Conservation (phyloP, 2,113 vertebrate species). For the Noctilio leporinus region DNA sequence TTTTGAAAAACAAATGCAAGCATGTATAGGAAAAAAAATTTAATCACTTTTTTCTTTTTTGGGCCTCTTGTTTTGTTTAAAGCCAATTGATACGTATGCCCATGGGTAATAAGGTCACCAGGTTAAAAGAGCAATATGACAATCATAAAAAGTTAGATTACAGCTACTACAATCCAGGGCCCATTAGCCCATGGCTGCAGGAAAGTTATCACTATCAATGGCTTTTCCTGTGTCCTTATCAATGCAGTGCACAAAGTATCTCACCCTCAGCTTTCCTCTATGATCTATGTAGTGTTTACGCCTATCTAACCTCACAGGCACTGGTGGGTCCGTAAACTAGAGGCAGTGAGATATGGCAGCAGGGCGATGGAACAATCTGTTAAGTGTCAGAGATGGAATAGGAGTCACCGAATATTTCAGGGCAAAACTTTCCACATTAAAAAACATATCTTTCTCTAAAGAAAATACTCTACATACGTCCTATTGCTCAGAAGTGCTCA, state of each 20-base stretch:
- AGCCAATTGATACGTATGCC: conserved; percentile 60
- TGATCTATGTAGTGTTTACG: conserved; percentile 75
- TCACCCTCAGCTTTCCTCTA: conserved; percentile 69
- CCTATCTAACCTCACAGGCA: conserved; percentile 76
- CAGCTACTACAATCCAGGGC: conserved; percentile 60
- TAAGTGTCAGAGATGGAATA: conserved; percentile 64
- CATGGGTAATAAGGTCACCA: conserved; percentile 72
- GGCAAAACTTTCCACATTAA: conserved; percentile 55
- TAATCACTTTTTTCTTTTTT: conserved; percentile 34
- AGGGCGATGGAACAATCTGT: conserved; percentile 65
- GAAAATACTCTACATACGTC: conserved; percentile 41
- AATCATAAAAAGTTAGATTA: conserved; percentile 69
- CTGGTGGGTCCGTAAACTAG: conserved; percentile 69
- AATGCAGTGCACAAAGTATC: conserved; percentile 76
- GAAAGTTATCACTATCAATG: conserved; percentile 77
- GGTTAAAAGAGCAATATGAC: conserved; percentile 73
- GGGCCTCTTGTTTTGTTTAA: conserved; percentile 63
- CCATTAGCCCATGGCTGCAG: conserved; percentile 71
- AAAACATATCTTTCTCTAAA: conserved; percentile 14
- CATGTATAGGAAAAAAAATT: background rate
- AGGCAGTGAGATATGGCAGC: conserved; percentile 75
- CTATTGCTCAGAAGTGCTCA: conserved; percentile 32
- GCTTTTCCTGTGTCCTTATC: conserved; percentile 84
- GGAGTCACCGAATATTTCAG: conserved; percentile 51
- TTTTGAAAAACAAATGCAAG: conserved; percentile 47